These are phyloP conservation scores for Neogale vison DNA, from an alignment of 2,113 vertebrate genomes.

Conservation along the genomic window DNA sequence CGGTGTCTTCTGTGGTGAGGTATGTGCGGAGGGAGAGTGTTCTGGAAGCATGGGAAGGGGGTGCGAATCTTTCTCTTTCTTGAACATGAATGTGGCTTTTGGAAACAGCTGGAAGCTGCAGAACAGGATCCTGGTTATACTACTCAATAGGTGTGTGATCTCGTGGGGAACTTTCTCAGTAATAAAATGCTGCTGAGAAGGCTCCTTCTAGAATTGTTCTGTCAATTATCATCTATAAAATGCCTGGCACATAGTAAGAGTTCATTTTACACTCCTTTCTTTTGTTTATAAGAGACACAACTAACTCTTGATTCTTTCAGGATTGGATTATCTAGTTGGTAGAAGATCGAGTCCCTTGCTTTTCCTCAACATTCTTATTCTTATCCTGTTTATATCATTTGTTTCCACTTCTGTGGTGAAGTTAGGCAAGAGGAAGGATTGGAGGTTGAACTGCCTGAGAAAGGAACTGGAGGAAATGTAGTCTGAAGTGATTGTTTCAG, in stretches of 20 bases:
- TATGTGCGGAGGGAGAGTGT: too few relatives aligned
- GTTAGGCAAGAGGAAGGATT: background rate
- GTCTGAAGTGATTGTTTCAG: background rate
- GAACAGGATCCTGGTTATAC: background rate
- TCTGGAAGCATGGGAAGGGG: background rate
- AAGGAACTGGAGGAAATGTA: background rate
- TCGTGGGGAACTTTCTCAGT: background rate
- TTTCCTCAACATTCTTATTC: background rate
- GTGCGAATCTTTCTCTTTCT: background rate
- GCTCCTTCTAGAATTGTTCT: background rate
- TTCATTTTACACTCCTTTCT: background rate
- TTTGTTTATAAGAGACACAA: background rate
- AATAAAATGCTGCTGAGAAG: background rate
- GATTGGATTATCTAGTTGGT: background rate
- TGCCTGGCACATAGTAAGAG: background rate
- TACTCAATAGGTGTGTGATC: background rate
- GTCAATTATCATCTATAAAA: background rate
- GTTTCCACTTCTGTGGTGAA: background rate
- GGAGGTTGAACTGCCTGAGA: background rate
- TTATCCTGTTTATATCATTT: background rate
- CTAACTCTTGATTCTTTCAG: background rate
- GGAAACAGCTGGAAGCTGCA: background rate
- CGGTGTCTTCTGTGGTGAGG: background rate
- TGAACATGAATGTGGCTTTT: background rate
- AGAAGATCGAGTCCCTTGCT: background rate